Evolutionary conservation across 2,797 vertebrate genomes (phyloP).

Genomic region (Carcharodon carcharias): DNA sequence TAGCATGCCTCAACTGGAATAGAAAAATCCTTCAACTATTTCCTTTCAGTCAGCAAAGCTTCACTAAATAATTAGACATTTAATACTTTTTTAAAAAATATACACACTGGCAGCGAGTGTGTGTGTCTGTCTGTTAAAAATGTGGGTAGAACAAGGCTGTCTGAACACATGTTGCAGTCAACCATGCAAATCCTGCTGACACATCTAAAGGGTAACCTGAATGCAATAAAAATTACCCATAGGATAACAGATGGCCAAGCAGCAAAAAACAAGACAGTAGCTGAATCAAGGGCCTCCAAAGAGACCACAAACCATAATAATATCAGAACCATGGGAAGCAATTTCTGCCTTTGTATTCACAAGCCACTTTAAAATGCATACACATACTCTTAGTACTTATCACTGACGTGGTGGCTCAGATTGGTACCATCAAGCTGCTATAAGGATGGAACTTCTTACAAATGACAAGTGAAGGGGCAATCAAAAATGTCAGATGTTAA

Average conservation of each 20-base stretch:
- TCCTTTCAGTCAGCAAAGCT: neutral
- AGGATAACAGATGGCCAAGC: slow-evolving; percentile 1
- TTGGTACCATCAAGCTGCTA: neutral
- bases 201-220: neutral
- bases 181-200: neutral
- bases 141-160: neutral
- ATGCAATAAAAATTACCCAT: neutral
- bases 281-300: neutral
- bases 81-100: neutral
- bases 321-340: neutral
- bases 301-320: neutral
- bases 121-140: neutral
- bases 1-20: neutral
- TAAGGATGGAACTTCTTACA: neutral
- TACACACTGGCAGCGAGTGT: neutral
- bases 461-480: neutral
- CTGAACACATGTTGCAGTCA: neutral
- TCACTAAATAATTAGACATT: slow-evolving; percentile 16
- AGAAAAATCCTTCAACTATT: neutral
- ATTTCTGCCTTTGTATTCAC: neutral
- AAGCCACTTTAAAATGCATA: neutral
- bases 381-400: neutral
- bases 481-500: neutral
- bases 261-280: neutral
- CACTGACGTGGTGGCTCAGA: neutral